Evolutionary conservation across 2,888 invertebrate genomes (phyloP), one percentile per base, ranked within the genome.

Genomic region (Meiosimyza platycephala): DNA sequence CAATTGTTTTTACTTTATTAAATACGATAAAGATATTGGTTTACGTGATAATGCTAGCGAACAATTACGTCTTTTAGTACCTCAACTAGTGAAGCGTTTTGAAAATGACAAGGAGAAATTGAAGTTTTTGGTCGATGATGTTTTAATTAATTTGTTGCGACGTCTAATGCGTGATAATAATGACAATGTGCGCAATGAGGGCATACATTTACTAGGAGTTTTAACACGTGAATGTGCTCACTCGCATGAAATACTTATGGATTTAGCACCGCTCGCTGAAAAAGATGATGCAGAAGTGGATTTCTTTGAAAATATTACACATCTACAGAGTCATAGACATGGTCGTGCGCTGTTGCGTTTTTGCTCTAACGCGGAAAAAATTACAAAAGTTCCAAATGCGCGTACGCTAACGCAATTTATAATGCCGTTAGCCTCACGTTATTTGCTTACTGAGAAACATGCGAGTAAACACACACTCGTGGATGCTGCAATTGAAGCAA

Each of bases 301-400:
- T 86, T 97, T 99, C 89, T 98, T 97, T 84, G 95, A 96, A 82
- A 98, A 98, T 84, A 92, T 97, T 82, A 91, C 92, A 40, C 98
- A 99, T 88, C 86, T 95, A 62, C 95, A 98, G 89, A 88, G 93
- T 72, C 96, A 97, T 84, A 90, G 97, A 74, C 93, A 95, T 82
- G 93, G 94, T 0, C 90, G 95, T 80, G 98, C 97, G 0, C 85
- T 98, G 62, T 85, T 93, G 16, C 94, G 93, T 80, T 93, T 95
- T 82, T 91, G 91, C 74, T 90, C 90, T 76, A 85, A 93, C 7
- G 90, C 91, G 57, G 93, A 90, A 82, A 90, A 90, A 28, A 86
- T 91, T 74, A 88, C 85, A 1, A 91, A 90, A 74, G 87, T 90
- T 33, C 92, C 92, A 0, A 91, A 91, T 76, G 89, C 92, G 0